Evolutionary conservation across 2,113 vertebrate genomes (phyloP).

Genomic region (Holacanthus passer): DNA sequence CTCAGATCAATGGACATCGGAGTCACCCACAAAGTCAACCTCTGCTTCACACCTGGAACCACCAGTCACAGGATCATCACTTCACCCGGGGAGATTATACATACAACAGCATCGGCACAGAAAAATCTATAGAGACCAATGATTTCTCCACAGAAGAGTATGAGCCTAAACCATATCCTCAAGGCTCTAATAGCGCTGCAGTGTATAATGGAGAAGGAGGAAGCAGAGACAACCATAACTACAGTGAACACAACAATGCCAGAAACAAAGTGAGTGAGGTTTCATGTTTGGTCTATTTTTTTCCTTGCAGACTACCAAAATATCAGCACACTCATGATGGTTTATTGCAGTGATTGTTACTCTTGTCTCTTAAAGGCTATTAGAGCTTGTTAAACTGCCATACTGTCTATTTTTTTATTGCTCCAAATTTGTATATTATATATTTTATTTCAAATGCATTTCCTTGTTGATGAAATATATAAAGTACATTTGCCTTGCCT

Average conservation of each 20-base stretch:
- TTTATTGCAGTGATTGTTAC: neutral
- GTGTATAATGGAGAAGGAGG: constrained; percentile 82
- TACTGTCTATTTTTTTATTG: neutral
- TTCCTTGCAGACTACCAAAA: neutral
- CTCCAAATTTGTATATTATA: neutral
- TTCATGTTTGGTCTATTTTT: neutral
- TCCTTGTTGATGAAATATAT: neutral
- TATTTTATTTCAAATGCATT: neutral
- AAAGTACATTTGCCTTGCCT: neutral
- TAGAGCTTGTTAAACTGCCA: neutral
- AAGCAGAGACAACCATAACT: constrained; percentile 75
- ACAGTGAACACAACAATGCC: constrained; percentile 76
- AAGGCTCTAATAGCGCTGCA: constrained; percentile 78
- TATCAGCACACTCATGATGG: neutral
- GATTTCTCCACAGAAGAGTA: constrained; percentile 82
- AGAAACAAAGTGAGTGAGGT: constrained; percentile 86
- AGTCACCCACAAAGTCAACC: constrained; percentile 67
- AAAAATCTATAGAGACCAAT: constrained; percentile 76
- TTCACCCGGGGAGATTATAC: constrained; percentile 78
- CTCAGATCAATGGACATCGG: constrained; percentile 72
- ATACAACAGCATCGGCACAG: constrained; percentile 73
- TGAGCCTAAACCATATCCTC: constrained; percentile 77
- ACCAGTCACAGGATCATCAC: constrained; percentile 72
- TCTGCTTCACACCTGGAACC: constrained; percentile 82
- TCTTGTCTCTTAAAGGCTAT: neutral